Percentiles rank a stretch among this genome's conserved stretches.
These are phyloP conservation scores for Sesia apiformis DNA, from an alignment of 2,888 invertebrate genomes.

Conservation along the genomic window DNA sequence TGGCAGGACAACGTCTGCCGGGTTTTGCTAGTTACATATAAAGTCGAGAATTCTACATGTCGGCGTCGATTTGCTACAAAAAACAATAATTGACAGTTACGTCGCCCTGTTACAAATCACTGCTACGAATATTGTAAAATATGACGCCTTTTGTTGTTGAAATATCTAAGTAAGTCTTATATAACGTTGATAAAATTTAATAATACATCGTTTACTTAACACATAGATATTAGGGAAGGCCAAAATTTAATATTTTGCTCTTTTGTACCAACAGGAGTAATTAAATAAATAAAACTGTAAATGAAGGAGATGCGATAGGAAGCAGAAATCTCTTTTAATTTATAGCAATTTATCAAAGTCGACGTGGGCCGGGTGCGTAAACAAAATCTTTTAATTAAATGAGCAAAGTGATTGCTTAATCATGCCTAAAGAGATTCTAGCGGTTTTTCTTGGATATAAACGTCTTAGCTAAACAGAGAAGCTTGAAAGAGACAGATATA, in stretches of 20 bases:
- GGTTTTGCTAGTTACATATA: too few species aligned
- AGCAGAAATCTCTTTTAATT: slow-evolving; percentile 28
- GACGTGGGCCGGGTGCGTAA: slow-evolving; percentile 24
- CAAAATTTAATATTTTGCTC: background rate
- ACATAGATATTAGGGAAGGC: background rate
- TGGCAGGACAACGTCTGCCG: too few species aligned
- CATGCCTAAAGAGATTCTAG: slow-evolving; percentile 25
- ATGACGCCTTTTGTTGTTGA: too few species aligned
- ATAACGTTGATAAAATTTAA: too few species aligned
- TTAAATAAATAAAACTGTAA: slow-evolving; percentile 5
- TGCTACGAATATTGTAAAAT: too few species aligned
- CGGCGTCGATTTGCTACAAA: too few species aligned
- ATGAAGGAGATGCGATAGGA: slow-evolving; percentile 19
- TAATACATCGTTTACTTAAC: too few species aligned
- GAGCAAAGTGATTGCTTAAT: slow-evolving; percentile 39
- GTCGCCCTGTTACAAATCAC: too few species aligned
- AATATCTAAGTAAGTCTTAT: too few species aligned
- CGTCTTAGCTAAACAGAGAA: background rate
- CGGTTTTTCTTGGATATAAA: slow-evolving; percentile 11
- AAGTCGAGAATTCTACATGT: too few species aligned
- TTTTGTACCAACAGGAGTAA: background rate
- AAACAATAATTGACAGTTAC: too few species aligned
- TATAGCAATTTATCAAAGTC: slow-evolving; percentile 41
- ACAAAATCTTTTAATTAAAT: slow-evolving; percentile 48
- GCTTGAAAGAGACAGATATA: background rate